Evolutionary conservation across 1,140 invertebrate genomes (phyloP).

Genomic region (Ectropis grisescens): DNA sequence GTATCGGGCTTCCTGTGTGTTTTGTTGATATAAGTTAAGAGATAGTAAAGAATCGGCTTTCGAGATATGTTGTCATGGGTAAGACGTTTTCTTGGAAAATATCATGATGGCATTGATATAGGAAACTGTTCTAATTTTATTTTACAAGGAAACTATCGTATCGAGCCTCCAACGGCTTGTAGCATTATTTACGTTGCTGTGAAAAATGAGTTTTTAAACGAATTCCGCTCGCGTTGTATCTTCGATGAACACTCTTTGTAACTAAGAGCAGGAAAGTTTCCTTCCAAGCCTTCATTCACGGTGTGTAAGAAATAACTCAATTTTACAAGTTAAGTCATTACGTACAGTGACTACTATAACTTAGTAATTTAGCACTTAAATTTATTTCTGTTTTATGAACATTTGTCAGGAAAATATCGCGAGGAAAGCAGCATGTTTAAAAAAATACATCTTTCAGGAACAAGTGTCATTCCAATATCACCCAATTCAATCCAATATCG

Average conservation of each 20-base stretch:
- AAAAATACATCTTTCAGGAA: no score
- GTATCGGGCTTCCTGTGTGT: no score
- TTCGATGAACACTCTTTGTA: neutral
- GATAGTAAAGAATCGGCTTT: no score
- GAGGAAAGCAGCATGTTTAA: no score
- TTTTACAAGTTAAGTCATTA: neutral
- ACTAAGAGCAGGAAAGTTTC: neutral
- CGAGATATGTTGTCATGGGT: no score
- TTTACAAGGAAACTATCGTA: no score
- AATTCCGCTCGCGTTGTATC: conserved; percentile 23
- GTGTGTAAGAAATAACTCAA: neutral
- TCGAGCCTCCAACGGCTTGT: conserved; percentile 21
- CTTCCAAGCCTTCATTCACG: conserved; percentile 1
- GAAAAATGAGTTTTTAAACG: conserved; percentile 42
- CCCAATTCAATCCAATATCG: neutral
- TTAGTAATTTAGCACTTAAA: neutral
- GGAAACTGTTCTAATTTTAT: no score
- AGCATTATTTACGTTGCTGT: conserved; percentile 35
- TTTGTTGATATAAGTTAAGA: no score
- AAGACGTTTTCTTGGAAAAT: no score
- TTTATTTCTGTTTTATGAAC: neutral
- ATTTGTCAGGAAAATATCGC: neutral
- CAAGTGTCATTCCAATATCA: neutral
- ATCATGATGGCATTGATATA: no score
- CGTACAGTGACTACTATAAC: neutral